Evolutionary conservation across 2,797 vertebrate species (phyloP), one percentile per base, ranked within the genome.

Genomic region (Ctenosaura bakeri): DNA sequence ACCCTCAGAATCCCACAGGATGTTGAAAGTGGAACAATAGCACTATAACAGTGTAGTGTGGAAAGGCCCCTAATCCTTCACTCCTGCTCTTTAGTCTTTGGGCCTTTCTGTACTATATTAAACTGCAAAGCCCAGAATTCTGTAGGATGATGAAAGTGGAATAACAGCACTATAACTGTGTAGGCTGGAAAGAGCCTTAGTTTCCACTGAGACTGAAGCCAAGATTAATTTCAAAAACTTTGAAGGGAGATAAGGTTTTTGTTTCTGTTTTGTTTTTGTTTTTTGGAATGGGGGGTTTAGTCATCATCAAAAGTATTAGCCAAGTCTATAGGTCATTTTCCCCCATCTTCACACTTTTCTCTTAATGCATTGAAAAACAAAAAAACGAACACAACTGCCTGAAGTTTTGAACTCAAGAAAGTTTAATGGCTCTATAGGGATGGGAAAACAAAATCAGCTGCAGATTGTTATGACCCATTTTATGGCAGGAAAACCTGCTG

Each of bases 401-500:
- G 14, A 0, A 87, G 42, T 46, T 66, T 89, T 12, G 86, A n/a
- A 83, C 50, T 80, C 89, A 89, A 59, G 35, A 20, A 83, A 1
- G 16, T 90, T 92, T 89, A 92, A 92, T 90, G 69, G 76, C 8
- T 85, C 56, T 46, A 38, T 73, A 88, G 84, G 90, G 74, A 86
- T 91, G 78, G 88, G 83, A 94, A 90, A 90, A 42, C 89, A 78
- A 69, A 90, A 86, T 83, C 20, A 88, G 77, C 29, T 90, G 66
- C 84, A 88, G 73, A 83, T 56, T 0, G 26, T 90, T 84, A 89
- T 62, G 32, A 88, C 90, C 79, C 0, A 24, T 84, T 91, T 93
- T 92, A 88, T 86, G 83, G 90, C 56, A 35, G 85, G 82, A 92
- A 94, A 92, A 85, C 50, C 76, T 93, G n/a, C 71, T 85, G 88